Base-by-base conservation (phyloP, 2,888 invertebrate species). In the Phalera bucephala region DNA sequence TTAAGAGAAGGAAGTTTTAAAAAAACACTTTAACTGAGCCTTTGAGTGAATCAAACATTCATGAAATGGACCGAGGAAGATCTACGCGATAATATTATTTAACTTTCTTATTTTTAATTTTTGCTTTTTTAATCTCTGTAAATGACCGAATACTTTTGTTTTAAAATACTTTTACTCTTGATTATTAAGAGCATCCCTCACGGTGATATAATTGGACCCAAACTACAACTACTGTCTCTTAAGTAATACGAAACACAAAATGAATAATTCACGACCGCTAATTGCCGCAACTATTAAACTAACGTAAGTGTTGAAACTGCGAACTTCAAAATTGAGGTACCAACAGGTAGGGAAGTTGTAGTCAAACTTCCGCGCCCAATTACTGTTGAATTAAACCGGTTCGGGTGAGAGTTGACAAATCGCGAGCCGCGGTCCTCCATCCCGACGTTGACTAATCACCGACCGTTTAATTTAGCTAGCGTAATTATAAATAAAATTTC, bases 401-500 rank as follows among this genome's bases (percentile, higher is more conserved):
- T 72, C 69, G 67, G 72, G 68, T 54, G 78, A 85, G 82, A 85
- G 82, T 84, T 87, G 89, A 89, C 89, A 89, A 88, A 88, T 87
- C 88, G 87, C 72, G 73, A 80, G 73, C 64, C 73, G 74, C 73
- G 80, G 81, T 85, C 81, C 75, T 75, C 49, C 67, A 60, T 63
- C 70, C 72, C 76, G 88, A 89, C 89, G 68, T 84, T 87, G 88
- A 89, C 80, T 88, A 88, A 88, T 88, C 76, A 79, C 75, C 70
- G 68, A 63, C 70, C 75, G 72, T 85, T 89, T 88, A 88, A 88
- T 87, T 87, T 85, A 77, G 82, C 74, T 72, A 65, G 78, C 72
- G 83, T 87, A 88, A 89, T 89, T 89, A 89, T 88, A 88, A 88
- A 88, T 88, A 89, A 89, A 89, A 88, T 88, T 89, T 88, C 73